Evolutionary conservation across 2,888 invertebrate genomes (phyloP), one percentile per base, ranked within the genome.

Genomic region (Brachylomia viminalis): DNA sequence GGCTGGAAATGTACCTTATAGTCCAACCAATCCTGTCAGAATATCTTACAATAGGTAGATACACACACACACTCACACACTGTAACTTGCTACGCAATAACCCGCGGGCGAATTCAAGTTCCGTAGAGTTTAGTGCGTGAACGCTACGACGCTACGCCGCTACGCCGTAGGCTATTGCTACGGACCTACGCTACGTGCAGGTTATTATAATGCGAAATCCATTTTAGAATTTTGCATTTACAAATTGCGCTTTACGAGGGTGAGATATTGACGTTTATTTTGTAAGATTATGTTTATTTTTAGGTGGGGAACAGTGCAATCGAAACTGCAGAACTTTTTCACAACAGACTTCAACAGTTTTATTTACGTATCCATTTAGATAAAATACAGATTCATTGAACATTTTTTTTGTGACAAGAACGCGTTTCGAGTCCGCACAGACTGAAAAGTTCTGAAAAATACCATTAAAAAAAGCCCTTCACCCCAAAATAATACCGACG

Each of bases 101-200:
- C 90, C 86, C 74, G 78, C 83, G 86, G 88, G 78, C 88, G 84
- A 80, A 88, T 87, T 88, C 88, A 64, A 85, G 87, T 88, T 86
- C 84, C 83, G 86, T 82, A 85, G 83, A 84, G 85, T 79, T 86
- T 80, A 85, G 72, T 82, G 85, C 87, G 88, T 86, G 80, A 83
- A 72, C 75, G 86, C 91, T 91, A 92, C 91, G 87, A 23, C 54
- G 87, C 92, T 93, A 93, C 93, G 93, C 90, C 49, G 87, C 92
- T 93, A 93, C 93, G 94, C 91, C 91, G 93, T 93, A 93, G 92
- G 91, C 91, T 73, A 88, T 85, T 86, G 90, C 92, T 93, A 92
- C 92, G 91, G 85, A 84, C 79, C 88, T 87, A 87, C 90, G 89
- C 88, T 87, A 87, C 90, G 88, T 45, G 54, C 10, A 72, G 70